Conservation (phyloP, 2,113 vertebrate genomes). For the Melanostigma gelatinosum region DNA sequence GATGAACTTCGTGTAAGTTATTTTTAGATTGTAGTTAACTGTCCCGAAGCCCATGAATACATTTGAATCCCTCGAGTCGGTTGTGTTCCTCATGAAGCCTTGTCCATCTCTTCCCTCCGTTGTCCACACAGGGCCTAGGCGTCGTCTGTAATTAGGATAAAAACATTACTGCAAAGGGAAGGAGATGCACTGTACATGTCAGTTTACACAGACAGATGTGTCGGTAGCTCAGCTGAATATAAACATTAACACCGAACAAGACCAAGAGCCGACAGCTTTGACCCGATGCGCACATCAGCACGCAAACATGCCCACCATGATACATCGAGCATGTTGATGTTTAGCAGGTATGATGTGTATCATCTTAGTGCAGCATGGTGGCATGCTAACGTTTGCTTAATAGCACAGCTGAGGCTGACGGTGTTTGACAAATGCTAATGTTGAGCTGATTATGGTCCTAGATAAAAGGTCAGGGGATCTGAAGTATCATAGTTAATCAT, state of each 20-base stretch:
- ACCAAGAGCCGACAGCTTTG: neutral
- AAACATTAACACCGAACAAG: neutral
- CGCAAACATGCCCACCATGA: too few species aligned
- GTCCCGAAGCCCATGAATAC: neutral
- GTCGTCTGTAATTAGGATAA: slow-evolving; percentile 51
- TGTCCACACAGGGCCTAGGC: slow-evolving; percentile 35
- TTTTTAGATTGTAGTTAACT: slow-evolving; percentile 13
- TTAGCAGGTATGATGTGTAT: neutral
- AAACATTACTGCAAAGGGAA: neutral
- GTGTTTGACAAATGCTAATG: neutral
- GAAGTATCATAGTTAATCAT: neutral
- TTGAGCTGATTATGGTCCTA: neutral
- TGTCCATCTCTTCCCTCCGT: neutral
- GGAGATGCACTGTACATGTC: neutral
- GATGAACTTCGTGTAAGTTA: neutral
- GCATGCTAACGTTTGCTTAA: neutral
- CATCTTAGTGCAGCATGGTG: too few species aligned
- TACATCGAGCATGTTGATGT: too few species aligned
- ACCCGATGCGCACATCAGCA: neutral
- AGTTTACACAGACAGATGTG: neutral
- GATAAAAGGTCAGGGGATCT: too few species aligned
- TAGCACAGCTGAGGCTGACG: neutral
- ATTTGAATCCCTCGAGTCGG: neutral
- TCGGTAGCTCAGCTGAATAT: neutral
- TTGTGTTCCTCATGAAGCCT: neutral